phyloP scores from a whole-genome alignment of 1,140 invertebrate genomes.

The Scaptomyza hsui region DNA sequence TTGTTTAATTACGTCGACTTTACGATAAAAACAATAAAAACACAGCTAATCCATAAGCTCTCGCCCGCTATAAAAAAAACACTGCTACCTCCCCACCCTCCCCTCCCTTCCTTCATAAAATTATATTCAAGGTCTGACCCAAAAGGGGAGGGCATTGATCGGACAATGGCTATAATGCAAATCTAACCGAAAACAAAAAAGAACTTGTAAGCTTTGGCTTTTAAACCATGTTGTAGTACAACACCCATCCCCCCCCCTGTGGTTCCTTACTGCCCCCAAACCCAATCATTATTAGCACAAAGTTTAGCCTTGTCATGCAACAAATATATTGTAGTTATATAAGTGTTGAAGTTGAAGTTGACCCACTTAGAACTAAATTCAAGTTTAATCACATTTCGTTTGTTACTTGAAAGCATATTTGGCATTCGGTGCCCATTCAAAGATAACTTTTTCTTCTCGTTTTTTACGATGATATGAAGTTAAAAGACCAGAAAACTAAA shows the following conservation, averaged over 20 bases:
- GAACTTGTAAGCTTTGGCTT: slow-evolving; percentile 23
- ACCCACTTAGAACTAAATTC: background rate
- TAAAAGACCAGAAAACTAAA: background rate
- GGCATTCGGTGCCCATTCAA: background rate
- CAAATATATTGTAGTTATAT: background rate
- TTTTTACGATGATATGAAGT: background rate
- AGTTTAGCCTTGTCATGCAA: slow-evolving; percentile 6
- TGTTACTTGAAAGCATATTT: background rate
- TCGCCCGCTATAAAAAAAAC: background rate
- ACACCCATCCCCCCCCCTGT: background rate
- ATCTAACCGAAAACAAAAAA: slow-evolving; percentile 7
- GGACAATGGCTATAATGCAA: slow-evolving; percentile 22
- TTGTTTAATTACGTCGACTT: slow-evolving; percentile 45
- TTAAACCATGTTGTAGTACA: slow-evolving; percentile 6
- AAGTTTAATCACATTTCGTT: no score
- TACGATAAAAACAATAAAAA: slow-evolving; percentile 44
- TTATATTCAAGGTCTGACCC: slow-evolving; percentile 21
- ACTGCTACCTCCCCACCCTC: background rate
- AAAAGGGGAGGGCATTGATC: slow-evolving; percentile 23
- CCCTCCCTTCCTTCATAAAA: no score
- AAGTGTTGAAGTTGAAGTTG: no score
- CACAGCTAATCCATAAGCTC: slow-evolving; percentile 27
- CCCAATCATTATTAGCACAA: background rate
- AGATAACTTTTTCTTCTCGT: background rate
- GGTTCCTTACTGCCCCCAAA: background rate